Base-by-base conservation (phyloP, 2,888 invertebrate species). In the Noctua janthe region DNA sequence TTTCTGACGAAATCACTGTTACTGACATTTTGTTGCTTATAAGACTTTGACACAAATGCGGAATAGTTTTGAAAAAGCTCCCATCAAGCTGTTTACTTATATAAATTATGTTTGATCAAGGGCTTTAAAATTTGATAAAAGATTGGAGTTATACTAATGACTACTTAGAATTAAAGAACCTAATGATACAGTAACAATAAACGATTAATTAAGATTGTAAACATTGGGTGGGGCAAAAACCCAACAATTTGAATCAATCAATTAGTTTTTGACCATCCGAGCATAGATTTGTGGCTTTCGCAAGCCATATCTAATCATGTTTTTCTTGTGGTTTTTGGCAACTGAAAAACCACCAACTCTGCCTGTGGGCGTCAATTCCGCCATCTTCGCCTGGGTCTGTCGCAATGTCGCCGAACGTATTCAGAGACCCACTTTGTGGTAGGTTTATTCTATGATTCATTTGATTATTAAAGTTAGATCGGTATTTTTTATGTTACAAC, bases 11-110 rank as follows among this genome's bases (percentile, higher is more conserved):
- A n/a, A 74, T 54, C 64, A 64, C 23, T 59, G 70, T 79, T n/a
- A 86, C 75, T 29, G 88, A 79, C 90, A 91, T 91, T 64, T 83
- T 90, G 47, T 75, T 73, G 10, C 8, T n/a, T 70, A 7, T 10
- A 87, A 72, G 29, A 70, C 74, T 49, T 15, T 13, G 39, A 76
- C 51, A 83, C 29, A 72, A 90, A 84, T 89, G 83, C 2, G 39
- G 7, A 39, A 54, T 0, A 17, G 5, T 47, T 43, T 64, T 72
- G n/a, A 62, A 83, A 75, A 77, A 15, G 47, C 8, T 66, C 20
- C n/a, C 29, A 72, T 56, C 29, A 15, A 77, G 43, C 1, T 76
- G 13, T 69, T 76, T 78, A 39, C 59, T 43, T 47, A 56, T 8
- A 74, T 67, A 85, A 86, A 85, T 85, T 54, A 64, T 85, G 75